Evolutionary conservation across 2,113 vertebrate genomes (phyloP), one percentile per base, ranked within the genome.

Genomic region (Corydoras sp.): DNA sequence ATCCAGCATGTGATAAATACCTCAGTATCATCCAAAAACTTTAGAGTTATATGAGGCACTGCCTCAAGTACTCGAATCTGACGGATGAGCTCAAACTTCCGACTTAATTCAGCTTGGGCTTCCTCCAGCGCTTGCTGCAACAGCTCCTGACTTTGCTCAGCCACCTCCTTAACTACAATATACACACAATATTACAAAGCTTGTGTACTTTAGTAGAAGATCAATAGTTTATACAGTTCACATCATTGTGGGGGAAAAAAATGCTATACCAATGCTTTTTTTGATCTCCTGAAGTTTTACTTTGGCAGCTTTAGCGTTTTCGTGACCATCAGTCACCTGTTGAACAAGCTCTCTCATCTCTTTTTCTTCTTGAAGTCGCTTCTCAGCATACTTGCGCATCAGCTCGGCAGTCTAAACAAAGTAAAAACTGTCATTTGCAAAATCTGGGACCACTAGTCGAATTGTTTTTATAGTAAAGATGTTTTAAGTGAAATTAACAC

Each of bases 1-100:
- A 8, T 43, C 35, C 35, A 43, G 35, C 4, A 43, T 43, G 35
- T 4, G 4, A 43, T 35, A 31, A 14, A 1, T 4, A 96, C 96
- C 35, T 94, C 87, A 62, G 94, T 93, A 78, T 94, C 85, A 68
- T 96, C 93, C 77, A 96, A 83, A 59, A 88, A 82, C 79, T 88
- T 93, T 8, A 83, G 77, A 77, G 76, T 90, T 35, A 86, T 10
- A 3, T 1, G 58, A 54, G 93, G 88, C 65, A 83, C 58, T 0
- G 88, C 88, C 78, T 96, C 91, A 9, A 93, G 77, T 10, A 90
- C 84, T 10, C 83, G 90, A 62, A 93, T 91, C 85, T 96, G 89
- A 24, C 81, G 76, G 67, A 92, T 90, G 32, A 92, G 76, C 81
- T 93, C 83, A 0, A 83, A 86, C 84, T 85, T 94, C 72, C 76